Evolutionary conservation across 2,113 vertebrate genomes (phyloP).

Genomic region (Paradoxurus hermaphroditus): DNA sequence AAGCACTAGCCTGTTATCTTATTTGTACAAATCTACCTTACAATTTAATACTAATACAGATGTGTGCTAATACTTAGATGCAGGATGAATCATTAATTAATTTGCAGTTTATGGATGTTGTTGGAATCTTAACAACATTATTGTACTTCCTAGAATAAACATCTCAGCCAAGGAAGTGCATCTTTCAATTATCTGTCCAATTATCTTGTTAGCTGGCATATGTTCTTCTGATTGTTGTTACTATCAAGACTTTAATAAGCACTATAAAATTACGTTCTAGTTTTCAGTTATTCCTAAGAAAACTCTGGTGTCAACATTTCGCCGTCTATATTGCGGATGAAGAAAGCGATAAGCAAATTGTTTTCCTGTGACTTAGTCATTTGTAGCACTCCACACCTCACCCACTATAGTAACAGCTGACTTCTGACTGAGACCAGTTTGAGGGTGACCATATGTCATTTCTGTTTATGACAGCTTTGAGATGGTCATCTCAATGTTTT

Average conservation of each 20-base stretch:
- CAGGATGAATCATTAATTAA: slow-evolving; percentile 50
- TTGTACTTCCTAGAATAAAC: slow-evolving; percentile 37
- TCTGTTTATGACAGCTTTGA: slow-evolving; percentile 14
- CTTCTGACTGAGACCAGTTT: background rate
- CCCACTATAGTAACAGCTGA: background rate
- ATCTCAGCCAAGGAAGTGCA: slow-evolving; percentile 37
- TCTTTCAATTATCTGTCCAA: slow-evolving; percentile 52
- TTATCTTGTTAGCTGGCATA: slow-evolving; percentile 34
- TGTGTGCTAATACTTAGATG: background rate
- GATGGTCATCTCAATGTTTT: background rate
- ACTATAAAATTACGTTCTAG: slow-evolving; percentile 24
- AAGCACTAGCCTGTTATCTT: background rate
- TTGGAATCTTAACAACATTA: slow-evolving; percentile 36
- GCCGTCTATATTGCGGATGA: background rate
- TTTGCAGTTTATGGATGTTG: slow-evolving; percentile 32
- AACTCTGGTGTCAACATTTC: background rate
- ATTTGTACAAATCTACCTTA: background rate
- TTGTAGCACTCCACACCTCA: background rate
- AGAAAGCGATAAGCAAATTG: background rate
- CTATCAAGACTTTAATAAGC: slow-evolving; percentile 10
- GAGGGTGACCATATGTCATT: background rate
- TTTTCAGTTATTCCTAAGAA: slow-evolving; percentile 28
- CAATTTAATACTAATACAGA: slow-evolving; percentile 52
- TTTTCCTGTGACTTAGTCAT: slow-evolving; percentile 13
- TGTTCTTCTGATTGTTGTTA: background rate